Base-by-base conservation (phyloP, 2,888 invertebrate species). In the Tupiocoris notatus region DNA sequence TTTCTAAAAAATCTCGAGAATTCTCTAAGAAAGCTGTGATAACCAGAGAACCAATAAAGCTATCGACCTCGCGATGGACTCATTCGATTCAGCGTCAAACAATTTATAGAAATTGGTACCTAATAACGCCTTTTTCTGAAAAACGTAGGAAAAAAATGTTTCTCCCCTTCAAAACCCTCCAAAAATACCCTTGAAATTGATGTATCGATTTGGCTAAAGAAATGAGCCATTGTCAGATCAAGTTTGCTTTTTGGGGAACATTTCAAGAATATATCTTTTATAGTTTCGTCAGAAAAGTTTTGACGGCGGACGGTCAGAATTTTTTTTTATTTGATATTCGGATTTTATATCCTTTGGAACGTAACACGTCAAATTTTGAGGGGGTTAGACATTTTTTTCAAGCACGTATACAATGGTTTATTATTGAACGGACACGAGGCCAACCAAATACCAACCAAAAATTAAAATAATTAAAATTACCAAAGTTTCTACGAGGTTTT, bases 311-410 rank as follows among this genome's bases (percentile, higher is more conserved):
- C 39, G 39, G 39, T 7, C 39, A 39, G 39, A 39, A 39, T 39
- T 39, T 39, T 39, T n/a, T n/a, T 39, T 39, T 7, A 39, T 39
- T 39, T 12, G 12, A 39, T 39, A 7, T 39, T 39, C 12, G 39
- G 39, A 39, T 39, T 39, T 3, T 39, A 39, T 12, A 12, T 12
- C 3, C 39, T 12, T 39, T 39, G 39, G 39, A 3, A 39, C 12
- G 61, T 58, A 23, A 23, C 1, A 22, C 70, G 56, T 21, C 68
- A 20, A 68, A 76, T 67, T 62, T 61, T 24, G 23, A 12, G 58
- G 54, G 25, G 39, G 56, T 62, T 54, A 39, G 3, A 39, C 39
- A 39, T 39, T 39, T 39, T 39, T 39, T 39, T 39, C 12, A n/a
- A 39, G 39, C 3, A 12, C 39, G 6, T 7, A 3, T 39, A 39